Conservation (phyloP, 2,113 vertebrate genomes). For the Strix uralensis region DNA sequence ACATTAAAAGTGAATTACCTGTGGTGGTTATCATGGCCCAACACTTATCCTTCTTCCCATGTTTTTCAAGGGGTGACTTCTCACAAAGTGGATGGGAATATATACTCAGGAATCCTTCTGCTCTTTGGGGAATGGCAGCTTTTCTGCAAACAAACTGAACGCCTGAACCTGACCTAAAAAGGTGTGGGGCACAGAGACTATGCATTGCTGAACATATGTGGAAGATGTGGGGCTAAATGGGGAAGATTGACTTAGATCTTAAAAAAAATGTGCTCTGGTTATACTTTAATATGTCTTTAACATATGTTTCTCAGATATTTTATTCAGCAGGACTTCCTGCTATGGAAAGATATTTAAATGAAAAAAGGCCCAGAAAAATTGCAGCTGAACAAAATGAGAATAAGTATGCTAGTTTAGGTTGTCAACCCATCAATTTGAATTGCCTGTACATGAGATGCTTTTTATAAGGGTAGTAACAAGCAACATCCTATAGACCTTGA, state of each 20-base stretch:
- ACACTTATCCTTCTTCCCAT: not conserved
- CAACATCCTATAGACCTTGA: not conserved
- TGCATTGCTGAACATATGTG: not conserved
- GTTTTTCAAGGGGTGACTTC: not conserved
- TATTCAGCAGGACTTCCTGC: not conserved
- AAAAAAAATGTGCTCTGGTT: not conserved
- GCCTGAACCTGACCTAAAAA: rapidly evolving
- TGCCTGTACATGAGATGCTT: not conserved
- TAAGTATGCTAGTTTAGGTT: not conserved
- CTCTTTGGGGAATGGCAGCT: not conserved
- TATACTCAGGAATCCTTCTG: not conserved
- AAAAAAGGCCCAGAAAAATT: not conserved
- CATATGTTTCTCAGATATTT: not conserved
- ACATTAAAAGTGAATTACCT: not conserved
- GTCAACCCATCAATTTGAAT: not conserved
- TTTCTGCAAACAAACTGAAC: not conserved
- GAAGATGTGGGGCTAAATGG: not conserved
- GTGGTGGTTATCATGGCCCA: not conserved
- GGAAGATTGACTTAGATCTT: not conserved
- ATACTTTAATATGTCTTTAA: not conserved
- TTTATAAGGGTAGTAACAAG: not conserved
- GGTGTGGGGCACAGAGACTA: rapidly evolving
- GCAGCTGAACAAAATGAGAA: not conserved
- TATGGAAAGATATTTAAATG: slow-evolving; percentile 3
- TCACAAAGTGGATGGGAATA: not conserved